Percentiles rank a stretch among this genome's conserved stretches.
Conservation (phyloP, 2,113 vertebrate species). For the Symphodus melops region DNA sequence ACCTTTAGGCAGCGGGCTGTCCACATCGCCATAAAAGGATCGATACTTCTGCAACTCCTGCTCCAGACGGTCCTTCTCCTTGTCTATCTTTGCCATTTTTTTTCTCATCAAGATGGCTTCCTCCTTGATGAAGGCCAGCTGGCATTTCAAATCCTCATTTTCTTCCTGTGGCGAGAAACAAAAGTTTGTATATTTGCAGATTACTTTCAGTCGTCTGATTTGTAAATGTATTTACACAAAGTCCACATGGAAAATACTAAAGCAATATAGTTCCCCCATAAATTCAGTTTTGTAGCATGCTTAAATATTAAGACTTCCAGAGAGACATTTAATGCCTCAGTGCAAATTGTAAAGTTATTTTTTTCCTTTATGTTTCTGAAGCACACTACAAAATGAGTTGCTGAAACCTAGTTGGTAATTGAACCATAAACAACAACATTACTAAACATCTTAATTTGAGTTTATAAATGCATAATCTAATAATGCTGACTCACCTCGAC, state of each 20-base stretch:
- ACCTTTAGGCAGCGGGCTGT: conserved; percentile 97
- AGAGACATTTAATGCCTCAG: not conserved
- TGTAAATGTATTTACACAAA: not conserved
- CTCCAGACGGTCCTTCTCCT: conserved; percentile 97
- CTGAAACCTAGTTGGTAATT: conserved; percentile 11
- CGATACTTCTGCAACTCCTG: conserved; percentile 97
- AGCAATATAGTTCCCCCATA: not conserved
- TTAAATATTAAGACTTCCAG: not conserved
- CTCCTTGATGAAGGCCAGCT: conserved; percentile 97
- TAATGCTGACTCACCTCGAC: conserved; percentile 85
- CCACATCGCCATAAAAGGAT: conserved; percentile 97
- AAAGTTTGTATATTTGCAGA: not conserved
- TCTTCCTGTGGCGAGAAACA: conserved; percentile 86
- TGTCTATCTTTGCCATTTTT: conserved; percentile 99
- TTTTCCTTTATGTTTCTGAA: not conserved
- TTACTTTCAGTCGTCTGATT: not conserved
- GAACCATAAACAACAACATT: conserved; percentile 6
- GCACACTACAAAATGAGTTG: not conserved
- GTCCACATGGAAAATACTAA: not conserved
- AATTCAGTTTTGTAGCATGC: not conserved
- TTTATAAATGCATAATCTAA: conserved; percentile 15
- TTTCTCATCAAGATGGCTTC: conserved; percentile 97
- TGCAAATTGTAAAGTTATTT: not conserved
- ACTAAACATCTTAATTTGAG: not conserved
- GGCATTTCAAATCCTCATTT: conserved; percentile 96